A percentile compares a stretch with the other conserved stretches of the same genome.
These are phyloP conservation scores for Cariama cristata DNA, from an alignment of 2,113 vertebrate genomes.

Conservation along the genomic window DNA sequence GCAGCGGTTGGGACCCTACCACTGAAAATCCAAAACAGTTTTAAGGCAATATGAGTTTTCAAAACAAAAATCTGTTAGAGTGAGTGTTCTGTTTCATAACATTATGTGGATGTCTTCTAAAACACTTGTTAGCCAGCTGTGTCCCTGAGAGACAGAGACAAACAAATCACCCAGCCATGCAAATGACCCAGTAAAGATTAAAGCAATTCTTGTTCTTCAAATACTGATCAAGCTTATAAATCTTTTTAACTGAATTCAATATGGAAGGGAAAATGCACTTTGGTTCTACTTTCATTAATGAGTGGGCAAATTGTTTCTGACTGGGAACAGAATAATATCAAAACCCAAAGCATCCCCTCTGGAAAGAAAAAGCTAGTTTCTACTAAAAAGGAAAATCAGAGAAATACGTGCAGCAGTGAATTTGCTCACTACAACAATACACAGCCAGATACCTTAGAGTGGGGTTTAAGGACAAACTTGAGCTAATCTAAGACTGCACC, in stretches of 20 bases:
- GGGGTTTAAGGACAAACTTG: background rate
- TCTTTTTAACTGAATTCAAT: background rate
- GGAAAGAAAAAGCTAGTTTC: background rate
- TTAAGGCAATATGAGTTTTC: background rate
- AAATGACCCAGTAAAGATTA: constrained; percentile 33
- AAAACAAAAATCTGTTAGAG: background rate
- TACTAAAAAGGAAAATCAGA: background rate
- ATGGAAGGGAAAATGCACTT: background rate
- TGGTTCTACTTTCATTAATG: background rate
- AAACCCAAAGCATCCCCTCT: background rate
- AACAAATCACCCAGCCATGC: background rate
- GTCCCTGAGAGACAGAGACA: background rate
- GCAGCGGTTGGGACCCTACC: background rate
- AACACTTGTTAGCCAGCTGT: background rate
- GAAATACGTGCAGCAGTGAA: background rate
- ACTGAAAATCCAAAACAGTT: background rate
- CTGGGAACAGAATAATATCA: background rate
- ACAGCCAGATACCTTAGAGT: background rate
- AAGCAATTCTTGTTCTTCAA: constrained; percentile 30
- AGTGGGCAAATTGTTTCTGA: background rate
- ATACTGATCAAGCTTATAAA: constrained; percentile 9
- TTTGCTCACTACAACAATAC: background rate
- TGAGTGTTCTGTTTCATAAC: background rate
- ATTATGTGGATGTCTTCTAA: background rate
- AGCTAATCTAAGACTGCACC: background rate